Conservation (phyloP, 2,888 invertebrate genomes). For the Drosophila prolongata region DNA sequence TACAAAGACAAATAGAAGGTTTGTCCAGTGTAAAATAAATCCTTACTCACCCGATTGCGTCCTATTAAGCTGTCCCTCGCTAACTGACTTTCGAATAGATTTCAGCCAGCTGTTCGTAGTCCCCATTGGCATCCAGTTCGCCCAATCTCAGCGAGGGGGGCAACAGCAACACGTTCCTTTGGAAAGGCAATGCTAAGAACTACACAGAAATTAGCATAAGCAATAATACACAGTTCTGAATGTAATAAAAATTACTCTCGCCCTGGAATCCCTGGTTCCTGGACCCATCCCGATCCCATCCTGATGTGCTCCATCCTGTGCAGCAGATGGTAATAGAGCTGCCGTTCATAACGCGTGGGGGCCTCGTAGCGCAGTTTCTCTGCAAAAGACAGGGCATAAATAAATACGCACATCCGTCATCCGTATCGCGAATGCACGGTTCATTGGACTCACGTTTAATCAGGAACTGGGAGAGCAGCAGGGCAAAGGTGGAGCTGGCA, state of each 20-base stretch:
- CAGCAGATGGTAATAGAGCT: constrained; percentile 70
- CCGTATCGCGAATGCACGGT: constrained; percentile 40
- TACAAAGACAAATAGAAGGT: no score
- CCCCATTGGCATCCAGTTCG: constrained; percentile 71
- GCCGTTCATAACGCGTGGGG: constrained; percentile 74
- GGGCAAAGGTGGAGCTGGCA: constrained; percentile 71
- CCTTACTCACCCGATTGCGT: constrained; percentile 62
- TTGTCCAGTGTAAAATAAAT: no score
- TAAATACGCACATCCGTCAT: constrained; percentile 50
- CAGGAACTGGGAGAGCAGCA: constrained; percentile 74
- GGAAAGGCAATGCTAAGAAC: constrained; percentile 75
- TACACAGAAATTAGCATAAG: constrained; percentile 33
- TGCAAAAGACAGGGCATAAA: constrained; percentile 43
- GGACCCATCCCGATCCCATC: background rate
- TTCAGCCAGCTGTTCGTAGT: constrained; percentile 66
- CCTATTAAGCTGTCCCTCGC: constrained; percentile 62
- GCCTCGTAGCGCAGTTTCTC: constrained; percentile 77
- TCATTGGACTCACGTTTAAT: constrained; percentile 81
- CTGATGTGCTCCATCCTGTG: constrained; percentile 59
- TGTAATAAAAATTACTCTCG: constrained; percentile 46
- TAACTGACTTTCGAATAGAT: constrained; percentile 64
- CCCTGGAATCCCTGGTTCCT: constrained; percentile 30
- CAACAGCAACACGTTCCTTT: constrained; percentile 66
- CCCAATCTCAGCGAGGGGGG: constrained; percentile 63
- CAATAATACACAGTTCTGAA: background rate